These are phyloP conservation scores for Protophormia terraenovae DNA, from an alignment of 2,888 invertebrate genomes.

Conservation along the genomic window DNA sequence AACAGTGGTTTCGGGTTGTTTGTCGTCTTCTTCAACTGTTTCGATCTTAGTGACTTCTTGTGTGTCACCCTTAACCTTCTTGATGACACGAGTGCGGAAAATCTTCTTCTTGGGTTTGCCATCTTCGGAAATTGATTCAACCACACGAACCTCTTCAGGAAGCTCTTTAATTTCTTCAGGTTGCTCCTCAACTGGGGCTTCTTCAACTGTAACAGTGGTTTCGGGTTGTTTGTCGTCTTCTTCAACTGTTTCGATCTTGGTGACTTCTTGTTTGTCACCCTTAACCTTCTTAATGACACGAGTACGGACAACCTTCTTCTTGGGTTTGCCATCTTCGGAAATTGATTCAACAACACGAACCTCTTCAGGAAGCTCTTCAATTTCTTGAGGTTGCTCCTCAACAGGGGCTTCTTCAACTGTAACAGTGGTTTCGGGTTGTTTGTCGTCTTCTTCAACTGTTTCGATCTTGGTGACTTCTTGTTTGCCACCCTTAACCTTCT, in stretches of 20 bases:
- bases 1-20: constrained; percentile 54
- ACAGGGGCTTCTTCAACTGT: constrained; percentile 40
- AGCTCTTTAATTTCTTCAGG: constrained; percentile 35
- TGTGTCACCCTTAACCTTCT: constrained; percentile 53
- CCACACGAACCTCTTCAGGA: constrained; percentile 54
- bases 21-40: constrained; percentile 59
- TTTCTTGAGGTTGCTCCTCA: constrained; percentile 29
- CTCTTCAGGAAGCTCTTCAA: constrained; percentile 51
- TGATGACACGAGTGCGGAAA: constrained; percentile 55
- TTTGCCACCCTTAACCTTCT: constrained; percentile 48
- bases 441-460: constrained; percentile 57
- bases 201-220: constrained; percentile 52
- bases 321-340: constrained; percentile 47
- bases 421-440: constrained; percentile 51
- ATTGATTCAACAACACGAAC: constrained; percentile 39
- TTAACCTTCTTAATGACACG: constrained; percentile 55
- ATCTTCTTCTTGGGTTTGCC: constrained; percentile 52
- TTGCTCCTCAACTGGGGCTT: constrained; percentile 26
- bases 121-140: constrained; percentile 47
- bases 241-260: constrained; percentile 55
- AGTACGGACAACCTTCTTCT: constrained; percentile 40
- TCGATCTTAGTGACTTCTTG: constrained; percentile 63
- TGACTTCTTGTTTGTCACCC: constrained; percentile 56
- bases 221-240: constrained; percentile 58
- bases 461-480: constrained; percentile 59